Base-by-base conservation (phyloP, 2,888 invertebrate species). In the Nezara viridula region DNA sequence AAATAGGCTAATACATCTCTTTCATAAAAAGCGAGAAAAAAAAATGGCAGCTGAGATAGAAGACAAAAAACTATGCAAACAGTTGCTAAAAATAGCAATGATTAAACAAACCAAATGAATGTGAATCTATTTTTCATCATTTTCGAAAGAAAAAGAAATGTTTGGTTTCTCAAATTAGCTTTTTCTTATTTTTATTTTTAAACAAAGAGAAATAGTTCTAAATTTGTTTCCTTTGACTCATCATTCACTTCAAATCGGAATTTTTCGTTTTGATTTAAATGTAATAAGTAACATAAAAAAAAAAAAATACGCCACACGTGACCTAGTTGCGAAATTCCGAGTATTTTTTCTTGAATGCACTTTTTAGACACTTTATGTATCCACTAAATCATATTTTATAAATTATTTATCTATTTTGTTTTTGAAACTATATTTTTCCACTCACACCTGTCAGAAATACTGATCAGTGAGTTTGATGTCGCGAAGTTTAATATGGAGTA, bases 11-110 rank as follows among this genome's bases (percentile, higher is more conserved):
- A 6, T 10, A 32, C 32, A 73, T 73, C 32, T 32, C 7, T 37
- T 19, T 7, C 6, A 55, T 24, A n/a, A 55, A 52, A 52, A 44
- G 10, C 44, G 44, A 44, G 10, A 44, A 44, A 32, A 66, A 73
- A 37, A 73, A 37, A 37, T 19, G 27, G 2, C 66, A 73, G 21
- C 66, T 37, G 66, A 1, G 19, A 73, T 37, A 21, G 37, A 73
- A 73, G 66, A 73, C 66, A 37, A 73, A 19, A 73, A 73, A 73
- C 32, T 37, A 73, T 73, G 66, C 37, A 73, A 73, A 73, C 66
- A 73, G 37, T 9, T 37, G 24, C 66, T 37, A 37, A 73, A 73
- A 73, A 73, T 73, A 73, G 5, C 5, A 5, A 5, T 37, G 66
- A 73, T 73, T 73, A 73, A 73, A 73, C 66, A 73, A 32, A 73